Conservation (phyloP, 2,113 vertebrate genomes). For the Pristiophorus japonicus region DNA sequence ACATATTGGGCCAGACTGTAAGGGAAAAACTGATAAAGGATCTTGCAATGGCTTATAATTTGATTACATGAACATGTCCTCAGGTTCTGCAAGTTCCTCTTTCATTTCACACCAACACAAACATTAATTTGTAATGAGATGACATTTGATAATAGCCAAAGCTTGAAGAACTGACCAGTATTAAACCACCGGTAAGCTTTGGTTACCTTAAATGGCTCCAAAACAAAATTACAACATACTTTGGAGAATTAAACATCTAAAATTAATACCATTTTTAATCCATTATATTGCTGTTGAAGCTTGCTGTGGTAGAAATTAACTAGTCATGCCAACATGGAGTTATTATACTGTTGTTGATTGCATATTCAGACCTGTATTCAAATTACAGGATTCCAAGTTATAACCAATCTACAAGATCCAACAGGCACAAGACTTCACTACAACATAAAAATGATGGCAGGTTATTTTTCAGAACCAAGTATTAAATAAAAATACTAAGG, state of each 20-base stretch:
- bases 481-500: background rate
- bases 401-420: background rate
- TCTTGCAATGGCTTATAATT: no score
- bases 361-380: background rate
- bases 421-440: background rate
- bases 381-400: background rate
- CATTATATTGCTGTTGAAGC: background rate
- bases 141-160: no score
- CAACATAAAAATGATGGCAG: background rate
- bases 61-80: no score
- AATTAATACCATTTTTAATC: background rate
- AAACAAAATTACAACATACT: background rate
- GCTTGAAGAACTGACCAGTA: no score
- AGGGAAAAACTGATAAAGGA: no score
- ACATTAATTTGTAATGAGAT: no score
- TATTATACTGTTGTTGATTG: background rate
- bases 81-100: no score
- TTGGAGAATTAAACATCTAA: background rate
- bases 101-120: no score
- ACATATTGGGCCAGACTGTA: no score
- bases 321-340: background rate
- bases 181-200: background rate
- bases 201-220: background rate
- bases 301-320: background rate
- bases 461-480: background rate